Percentiles rank a stretch among this genome's conserved stretches.
Conservation (phyloP, 1,140 invertebrate genomes). For the Drosophila persimilis region DNA sequence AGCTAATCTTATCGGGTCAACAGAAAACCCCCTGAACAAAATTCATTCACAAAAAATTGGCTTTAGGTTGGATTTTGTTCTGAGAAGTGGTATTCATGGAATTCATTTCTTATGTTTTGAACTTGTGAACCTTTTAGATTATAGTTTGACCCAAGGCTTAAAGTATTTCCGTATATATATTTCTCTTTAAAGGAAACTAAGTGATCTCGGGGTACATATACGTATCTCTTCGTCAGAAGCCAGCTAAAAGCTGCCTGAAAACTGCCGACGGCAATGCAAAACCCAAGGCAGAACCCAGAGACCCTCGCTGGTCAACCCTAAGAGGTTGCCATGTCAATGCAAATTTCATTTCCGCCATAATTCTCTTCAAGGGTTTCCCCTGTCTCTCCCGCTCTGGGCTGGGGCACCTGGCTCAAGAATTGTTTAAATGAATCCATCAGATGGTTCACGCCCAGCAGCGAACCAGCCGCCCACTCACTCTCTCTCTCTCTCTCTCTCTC, state of each 20-base stretch:
- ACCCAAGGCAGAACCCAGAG: not conserved
- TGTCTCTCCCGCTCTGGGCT: not conserved
- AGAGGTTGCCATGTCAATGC: conserved; percentile 20
- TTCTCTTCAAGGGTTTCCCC: conserved; percentile 15
- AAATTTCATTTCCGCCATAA: conserved; percentile 42
- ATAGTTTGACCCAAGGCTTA: no score
- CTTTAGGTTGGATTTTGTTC: not conserved
- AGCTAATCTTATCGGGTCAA: conserved; percentile 3
- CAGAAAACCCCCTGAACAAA: not conserved
- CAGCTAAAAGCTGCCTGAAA: not conserved
- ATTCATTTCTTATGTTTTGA: no score
- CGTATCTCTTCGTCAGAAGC: not conserved
- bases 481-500: conserved; percentile 16
- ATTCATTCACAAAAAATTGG: conserved; percentile 27
- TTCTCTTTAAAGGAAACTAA: not conserved
- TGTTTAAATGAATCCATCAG: conserved; percentile 41
- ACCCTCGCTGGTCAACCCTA: conserved; percentile 24
- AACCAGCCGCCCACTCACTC: conserved; percentile 34
- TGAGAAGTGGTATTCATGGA: no score
- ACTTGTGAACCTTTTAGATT: no score
- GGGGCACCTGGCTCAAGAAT: conserved; percentile 34
- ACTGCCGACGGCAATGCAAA: conserved; percentile 47
- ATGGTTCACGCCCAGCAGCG: conserved; percentile 30
- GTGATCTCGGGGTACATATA: no score
- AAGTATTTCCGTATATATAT: not conserved